Conservation (phyloP, 2,113 vertebrate genomes). For the Eulemur rufifrons region DNA sequence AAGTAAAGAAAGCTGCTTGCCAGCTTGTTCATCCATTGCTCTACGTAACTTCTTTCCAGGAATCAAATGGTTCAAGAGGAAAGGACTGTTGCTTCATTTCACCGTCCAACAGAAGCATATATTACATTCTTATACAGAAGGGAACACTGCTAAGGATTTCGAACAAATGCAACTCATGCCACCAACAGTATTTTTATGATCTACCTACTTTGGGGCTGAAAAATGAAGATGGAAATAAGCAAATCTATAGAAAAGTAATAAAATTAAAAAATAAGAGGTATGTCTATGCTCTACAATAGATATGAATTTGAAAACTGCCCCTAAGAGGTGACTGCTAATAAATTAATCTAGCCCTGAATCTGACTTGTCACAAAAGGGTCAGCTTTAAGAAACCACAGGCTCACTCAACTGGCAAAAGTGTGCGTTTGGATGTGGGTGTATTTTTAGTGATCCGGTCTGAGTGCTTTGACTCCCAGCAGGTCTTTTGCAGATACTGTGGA, state of each 20-base stretch:
- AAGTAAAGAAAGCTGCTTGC: background rate
- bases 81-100: background rate
- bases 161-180: background rate
- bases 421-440: background rate
- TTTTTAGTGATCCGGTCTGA: background rate
- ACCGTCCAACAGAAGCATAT: background rate
- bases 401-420: background rate
- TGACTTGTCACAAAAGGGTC: background rate
- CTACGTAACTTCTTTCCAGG: background rate
- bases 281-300: background rate
- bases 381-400: background rate
- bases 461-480: background rate
- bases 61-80: background rate
- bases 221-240: constrained; percentile 29
- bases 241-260: background rate
- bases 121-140: background rate
- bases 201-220: background rate
- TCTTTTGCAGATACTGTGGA: background rate
- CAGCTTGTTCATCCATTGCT: background rate
- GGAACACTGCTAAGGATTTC: background rate
- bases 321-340: background rate
- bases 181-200: background rate
- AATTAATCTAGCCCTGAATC: background rate
- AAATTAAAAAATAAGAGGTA: background rate
- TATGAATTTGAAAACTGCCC: background rate